A percentile compares a stretch with the other conserved stretches of the same genome.
These are phyloP conservation scores for Apocheima hispidaria DNA, from an alignment of 2,888 invertebrate species.

Conservation along the genomic window DNA sequence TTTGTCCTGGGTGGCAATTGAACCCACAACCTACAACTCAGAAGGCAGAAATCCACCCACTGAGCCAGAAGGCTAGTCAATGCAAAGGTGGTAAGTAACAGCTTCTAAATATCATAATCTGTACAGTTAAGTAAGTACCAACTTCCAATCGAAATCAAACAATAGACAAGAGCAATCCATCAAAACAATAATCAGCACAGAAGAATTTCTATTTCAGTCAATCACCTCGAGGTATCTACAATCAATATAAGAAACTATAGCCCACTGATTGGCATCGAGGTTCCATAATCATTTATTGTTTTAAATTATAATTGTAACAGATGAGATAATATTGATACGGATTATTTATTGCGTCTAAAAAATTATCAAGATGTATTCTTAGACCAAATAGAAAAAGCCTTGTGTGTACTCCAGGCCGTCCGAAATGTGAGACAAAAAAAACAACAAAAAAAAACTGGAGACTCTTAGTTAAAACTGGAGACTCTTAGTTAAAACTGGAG, in stretches of 20 bases:
- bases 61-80: too few relatives aligned
- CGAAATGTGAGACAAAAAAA: too few relatives aligned
- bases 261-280: constrained; percentile 14
- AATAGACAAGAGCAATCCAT: constrained; percentile 3
- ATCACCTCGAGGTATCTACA: constrained; percentile 3
- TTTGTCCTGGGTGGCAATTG: too few relatives aligned
- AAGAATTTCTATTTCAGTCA: background rate
- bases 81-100: too few relatives aligned
- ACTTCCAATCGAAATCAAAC: background rate
- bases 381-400: too few relatives aligned
- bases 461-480: too few relatives aligned
- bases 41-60: too few relatives aligned
- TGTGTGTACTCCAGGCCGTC: too few relatives aligned
- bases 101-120: too few relatives aligned
- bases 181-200: constrained; percentile 12
- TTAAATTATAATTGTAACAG: constrained; percentile 20
- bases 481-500: too few relatives aligned
- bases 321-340: constrained; percentile 14
- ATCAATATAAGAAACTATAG: constrained; percentile 12
- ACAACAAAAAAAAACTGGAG: too few relatives aligned
- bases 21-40: too few relatives aligned
- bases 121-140: background rate
- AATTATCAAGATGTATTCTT: background rate
- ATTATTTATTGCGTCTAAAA: constrained; percentile 3
- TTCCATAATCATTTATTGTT: constrained; percentile 25